These are phyloP conservation scores for Mormoops blainvillei DNA, from an alignment of 2,113 vertebrate genomes.

Conservation along the genomic window DNA sequence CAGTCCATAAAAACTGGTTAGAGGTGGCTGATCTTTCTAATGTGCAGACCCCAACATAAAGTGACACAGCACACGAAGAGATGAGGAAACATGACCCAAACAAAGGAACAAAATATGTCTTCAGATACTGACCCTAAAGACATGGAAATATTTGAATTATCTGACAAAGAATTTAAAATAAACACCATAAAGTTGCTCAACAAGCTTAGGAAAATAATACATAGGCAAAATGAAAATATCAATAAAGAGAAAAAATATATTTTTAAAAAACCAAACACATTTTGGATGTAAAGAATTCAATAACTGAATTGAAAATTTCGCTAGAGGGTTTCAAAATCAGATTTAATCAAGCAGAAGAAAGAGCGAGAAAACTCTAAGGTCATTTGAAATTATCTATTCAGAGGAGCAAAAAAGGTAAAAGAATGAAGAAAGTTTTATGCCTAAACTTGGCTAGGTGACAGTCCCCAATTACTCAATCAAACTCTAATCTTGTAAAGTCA, in stretches of 20 bases:
- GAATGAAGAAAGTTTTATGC: neutral
- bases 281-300: neutral
- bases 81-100: neutral
- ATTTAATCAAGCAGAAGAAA: neutral
- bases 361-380: neutral
- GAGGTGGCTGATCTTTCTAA: neutral
- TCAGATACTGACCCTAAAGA: neutral
- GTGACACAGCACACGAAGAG: neutral
- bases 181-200: neutral
- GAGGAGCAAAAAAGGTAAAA: neutral
- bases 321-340: neutral
- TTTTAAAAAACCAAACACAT: neutral
- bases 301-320: neutral
- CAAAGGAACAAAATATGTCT: neutral
- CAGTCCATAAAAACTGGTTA: neutral
- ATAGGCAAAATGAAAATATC: neutral
- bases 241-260: neutral
- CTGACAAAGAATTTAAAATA: slow-evolving; percentile 1
- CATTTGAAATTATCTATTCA: neutral
- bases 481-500: neutral
- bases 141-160: neutral
- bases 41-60: neutral
- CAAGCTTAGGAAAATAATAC: neutral
- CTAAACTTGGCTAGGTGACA: neutral
- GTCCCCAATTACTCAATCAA: neutral